Conservation (phyloP, 2,797 vertebrate species). For the Triplophysa yarkandensis region DNA sequence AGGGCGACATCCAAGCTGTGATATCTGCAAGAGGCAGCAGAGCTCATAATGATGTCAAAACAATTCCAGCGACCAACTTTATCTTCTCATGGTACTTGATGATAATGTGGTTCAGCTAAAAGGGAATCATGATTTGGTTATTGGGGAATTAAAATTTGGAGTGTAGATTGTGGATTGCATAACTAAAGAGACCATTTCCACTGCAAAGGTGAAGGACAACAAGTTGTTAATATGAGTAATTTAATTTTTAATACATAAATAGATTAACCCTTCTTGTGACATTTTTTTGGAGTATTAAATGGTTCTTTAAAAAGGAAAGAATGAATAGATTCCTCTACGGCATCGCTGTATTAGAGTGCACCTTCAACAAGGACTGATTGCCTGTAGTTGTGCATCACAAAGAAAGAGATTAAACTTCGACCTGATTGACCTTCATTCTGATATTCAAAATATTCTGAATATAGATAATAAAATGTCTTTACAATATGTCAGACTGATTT, state of each 20-base stretch:
- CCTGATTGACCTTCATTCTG: conserved; percentile 30
- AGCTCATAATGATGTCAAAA: conserved; percentile 29
- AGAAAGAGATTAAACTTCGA: conserved; percentile 15
- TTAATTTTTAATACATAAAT: too few relatives aligned
- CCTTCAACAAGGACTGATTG: neutral
- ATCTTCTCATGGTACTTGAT: conserved; percentile 21
- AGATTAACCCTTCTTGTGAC: too few relatives aligned
- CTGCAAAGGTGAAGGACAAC: neutral
- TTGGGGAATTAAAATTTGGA: neutral
- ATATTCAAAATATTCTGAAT: conserved; percentile 27
- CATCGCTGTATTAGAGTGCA: too few relatives aligned
- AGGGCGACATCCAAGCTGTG: conserved; percentile 54
- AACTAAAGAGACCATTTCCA: neutral
- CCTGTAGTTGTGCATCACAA: neutral
- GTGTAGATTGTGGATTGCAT: too few relatives aligned
- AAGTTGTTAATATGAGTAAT: too few relatives aligned
- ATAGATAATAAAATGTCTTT: conserved; percentile 45
- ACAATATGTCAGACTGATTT: conserved; percentile 55
- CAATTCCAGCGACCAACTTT: conserved; percentile 4
- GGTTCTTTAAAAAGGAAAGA: too few relatives aligned
- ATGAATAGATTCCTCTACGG: too few relatives aligned
- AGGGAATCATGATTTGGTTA: neutral
- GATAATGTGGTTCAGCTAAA: neutral
- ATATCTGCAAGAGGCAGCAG: conserved; percentile 27
- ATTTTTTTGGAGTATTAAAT: too few relatives aligned